Conservation (phyloP, 2,888 invertebrate genomes). For the Bunonema sp. region DNA sequence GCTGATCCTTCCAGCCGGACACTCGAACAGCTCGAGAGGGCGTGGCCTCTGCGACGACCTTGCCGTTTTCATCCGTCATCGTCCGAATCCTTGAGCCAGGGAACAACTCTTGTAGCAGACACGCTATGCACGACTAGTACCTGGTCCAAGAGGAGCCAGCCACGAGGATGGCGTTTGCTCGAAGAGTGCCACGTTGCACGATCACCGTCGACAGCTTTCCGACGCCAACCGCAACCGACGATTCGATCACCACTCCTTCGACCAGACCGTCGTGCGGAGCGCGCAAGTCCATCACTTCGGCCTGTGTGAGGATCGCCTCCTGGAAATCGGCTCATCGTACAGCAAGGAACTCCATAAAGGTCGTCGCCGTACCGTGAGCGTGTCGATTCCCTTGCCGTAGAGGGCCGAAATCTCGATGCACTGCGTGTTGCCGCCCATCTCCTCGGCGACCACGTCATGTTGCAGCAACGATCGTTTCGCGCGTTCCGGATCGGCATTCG, state of each 20-base stretch:
- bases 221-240: conserved; percentile 55
- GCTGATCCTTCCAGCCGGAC: conserved; percentile 64
- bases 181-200: conserved; percentile 69
- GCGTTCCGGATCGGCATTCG: conserved; percentile 68
- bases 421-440: conserved; percentile 77
- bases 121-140: conserved; percentile 57
- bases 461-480: conserved; percentile 63
- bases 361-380: conserved; percentile 18
- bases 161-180: conserved; percentile 63
- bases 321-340: conserved; percentile 6
- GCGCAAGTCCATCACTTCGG: conserved; percentile 68
- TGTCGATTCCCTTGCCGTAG: conserved; percentile 47
- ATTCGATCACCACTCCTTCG: conserved; percentile 79
- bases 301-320: conserved; percentile 49
- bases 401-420: conserved; percentile 78
- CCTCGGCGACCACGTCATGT: conserved; percentile 69
- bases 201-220: conserved; percentile 70
- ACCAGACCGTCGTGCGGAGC: conserved; percentile 69
- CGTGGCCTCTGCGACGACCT: conserved; percentile 3
- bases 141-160: conserved; percentile 65
- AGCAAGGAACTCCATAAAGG: not conserved
- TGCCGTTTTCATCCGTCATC: not conserved
- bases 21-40: conserved; percentile 4
- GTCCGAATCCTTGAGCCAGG: not conserved
- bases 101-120: not conserved